phyloP scores from a whole-genome alignment of 2,797 vertebrate genomes.

The Poeciliopsis paucimaculata region DNA sequence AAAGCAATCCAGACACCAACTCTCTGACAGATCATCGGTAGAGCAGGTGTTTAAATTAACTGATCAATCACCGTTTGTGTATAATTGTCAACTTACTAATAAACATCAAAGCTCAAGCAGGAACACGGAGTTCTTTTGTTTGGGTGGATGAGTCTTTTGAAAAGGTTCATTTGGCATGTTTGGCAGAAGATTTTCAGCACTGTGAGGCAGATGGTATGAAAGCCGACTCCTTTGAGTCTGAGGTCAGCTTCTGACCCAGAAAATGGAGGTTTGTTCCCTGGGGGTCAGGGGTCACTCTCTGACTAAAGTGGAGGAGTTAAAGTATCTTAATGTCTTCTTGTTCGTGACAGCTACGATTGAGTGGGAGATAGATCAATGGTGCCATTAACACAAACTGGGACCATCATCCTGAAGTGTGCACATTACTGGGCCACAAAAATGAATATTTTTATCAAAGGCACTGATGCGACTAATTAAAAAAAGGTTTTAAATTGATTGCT shows the following conservation, averaged over 20 bases:
- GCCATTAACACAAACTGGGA: background rate
- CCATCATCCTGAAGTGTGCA: background rate
- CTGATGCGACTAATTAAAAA: background rate
- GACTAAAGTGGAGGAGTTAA: background rate
- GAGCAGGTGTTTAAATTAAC: background rate
- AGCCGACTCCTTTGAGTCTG: background rate
- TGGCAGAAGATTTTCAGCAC: background rate
- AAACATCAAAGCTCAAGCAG: background rate
- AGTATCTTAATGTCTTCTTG: background rate
- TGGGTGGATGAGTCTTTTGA: background rate
- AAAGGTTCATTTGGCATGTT: background rate
- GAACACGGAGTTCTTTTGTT: background rate
- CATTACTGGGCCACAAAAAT: background rate
- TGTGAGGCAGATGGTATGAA: background rate
- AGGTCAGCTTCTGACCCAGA: background rate
- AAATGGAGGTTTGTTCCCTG: background rate
- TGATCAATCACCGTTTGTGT: no score
- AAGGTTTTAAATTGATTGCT: background rate
- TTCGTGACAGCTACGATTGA: background rate
- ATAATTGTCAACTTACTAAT: no score
- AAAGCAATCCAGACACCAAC: no score
- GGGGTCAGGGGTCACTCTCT: background rate
- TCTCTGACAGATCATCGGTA: no score
- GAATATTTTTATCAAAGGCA: background rate
- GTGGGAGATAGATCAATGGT: background rate